Evolutionary conservation across 2,797 vertebrate species (phyloP).

Genomic region (Acipenser transmontanus): DNA sequence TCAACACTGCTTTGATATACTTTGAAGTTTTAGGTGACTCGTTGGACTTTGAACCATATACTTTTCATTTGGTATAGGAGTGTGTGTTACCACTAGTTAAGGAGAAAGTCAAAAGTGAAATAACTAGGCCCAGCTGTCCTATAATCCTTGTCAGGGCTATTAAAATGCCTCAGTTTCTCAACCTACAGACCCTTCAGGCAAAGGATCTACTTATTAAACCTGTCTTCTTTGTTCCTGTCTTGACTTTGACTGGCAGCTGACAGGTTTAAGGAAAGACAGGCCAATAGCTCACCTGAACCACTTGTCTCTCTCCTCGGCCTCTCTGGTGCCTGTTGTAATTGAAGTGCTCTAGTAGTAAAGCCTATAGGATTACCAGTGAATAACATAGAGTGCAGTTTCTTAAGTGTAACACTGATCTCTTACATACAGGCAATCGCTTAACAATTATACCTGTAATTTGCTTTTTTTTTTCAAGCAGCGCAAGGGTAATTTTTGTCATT

Average conservation of each 20-base stretch:
- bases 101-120: background rate
- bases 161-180: conserved; percentile 20
- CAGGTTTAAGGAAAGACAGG: conserved; percentile 20
- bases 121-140: background rate
- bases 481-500: conserved; percentile 23
- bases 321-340: conserved; percentile 6
- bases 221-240: conserved; percentile 16
- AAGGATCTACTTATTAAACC: background rate
- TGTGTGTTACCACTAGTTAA: background rate
- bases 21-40: too few species aligned
- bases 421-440: conserved; percentile 25
- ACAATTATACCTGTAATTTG: conserved; percentile 28
- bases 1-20: too few species aligned
- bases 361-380: conserved; percentile 9
- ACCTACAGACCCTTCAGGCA: conserved; percentile 13
- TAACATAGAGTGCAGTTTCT: conserved; percentile 18
- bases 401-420: conserved; percentile 22
- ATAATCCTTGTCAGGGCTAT: background rate
- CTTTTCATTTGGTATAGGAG: too few species aligned
- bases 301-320: conserved; percentile 19
- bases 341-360: conserved; percentile 20
- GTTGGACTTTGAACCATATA: too few species aligned
- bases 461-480: conserved; percentile 16
- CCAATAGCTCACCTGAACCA: conserved; percentile 20
- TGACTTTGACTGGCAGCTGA: conserved; percentile 21